These are phyloP conservation scores for Rattus rattus DNA, from an alignment of 2,113 vertebrate species.

Conservation along the genomic window DNA sequence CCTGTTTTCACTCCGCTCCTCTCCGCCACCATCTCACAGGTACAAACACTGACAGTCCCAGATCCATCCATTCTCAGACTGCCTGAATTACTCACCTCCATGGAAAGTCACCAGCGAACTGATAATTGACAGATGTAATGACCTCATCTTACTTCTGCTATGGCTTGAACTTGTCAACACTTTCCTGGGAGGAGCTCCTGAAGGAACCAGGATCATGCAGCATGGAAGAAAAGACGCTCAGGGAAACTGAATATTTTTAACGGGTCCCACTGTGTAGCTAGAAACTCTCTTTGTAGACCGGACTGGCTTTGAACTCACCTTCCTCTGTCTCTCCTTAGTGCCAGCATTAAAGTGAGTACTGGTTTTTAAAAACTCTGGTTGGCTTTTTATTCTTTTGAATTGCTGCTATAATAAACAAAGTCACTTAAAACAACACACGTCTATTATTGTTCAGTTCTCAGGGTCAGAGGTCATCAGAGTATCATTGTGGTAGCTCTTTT, in stretches of 20 bases:
- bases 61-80: background rate
- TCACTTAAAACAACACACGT: background rate
- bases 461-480: background rate
- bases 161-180: background rate
- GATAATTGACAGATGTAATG: background rate
- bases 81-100: background rate
- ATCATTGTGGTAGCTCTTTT: background rate
- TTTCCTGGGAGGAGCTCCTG: background rate
- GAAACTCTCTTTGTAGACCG: background rate
- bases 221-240: background rate
- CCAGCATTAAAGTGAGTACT: background rate
- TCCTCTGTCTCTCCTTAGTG: too few relatives aligned
- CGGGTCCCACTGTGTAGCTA: background rate
- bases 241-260: background rate
- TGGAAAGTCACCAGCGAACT: background rate
- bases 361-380: background rate
- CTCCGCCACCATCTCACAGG: background rate
- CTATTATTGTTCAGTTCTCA: background rate
- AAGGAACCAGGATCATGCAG: background rate
- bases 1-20: background rate
- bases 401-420: background rate
- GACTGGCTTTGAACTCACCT: background rate
- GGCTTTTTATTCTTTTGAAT: background rate
- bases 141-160: conserved; percentile 1
- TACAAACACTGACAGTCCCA: background rate